Percentiles rank a stretch among this genome's conserved stretches.
Conservation (phyloP, 2,797 vertebrate genomes). For the Diceros bicornis region DNA sequence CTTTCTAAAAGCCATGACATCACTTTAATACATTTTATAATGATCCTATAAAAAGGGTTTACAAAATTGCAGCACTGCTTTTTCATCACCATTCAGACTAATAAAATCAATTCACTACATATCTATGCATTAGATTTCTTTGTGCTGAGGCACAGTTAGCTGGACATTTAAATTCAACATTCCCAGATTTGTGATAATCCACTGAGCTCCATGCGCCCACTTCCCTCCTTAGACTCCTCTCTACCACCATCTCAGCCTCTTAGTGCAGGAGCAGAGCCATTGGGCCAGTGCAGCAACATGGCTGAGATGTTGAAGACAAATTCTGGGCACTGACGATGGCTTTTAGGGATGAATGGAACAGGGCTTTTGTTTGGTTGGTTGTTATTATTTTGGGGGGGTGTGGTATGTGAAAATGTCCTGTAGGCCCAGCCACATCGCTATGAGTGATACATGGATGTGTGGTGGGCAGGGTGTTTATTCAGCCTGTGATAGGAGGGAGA, state of each 20-base stretch:
- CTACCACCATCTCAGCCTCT: not conserved
- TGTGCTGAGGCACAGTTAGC: not conserved
- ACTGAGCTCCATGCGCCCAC: not conserved
- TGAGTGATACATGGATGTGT: not conserved
- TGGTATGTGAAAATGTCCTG: not conserved
- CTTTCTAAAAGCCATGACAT: constrained; percentile 35
- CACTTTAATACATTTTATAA: constrained; percentile 45
- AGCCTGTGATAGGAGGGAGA: not conserved
- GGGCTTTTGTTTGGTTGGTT: not conserved
- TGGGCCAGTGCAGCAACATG: rapidly evolving
- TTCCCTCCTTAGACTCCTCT: not conserved
- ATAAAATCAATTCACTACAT: not conserved
- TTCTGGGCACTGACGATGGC: not conserved
- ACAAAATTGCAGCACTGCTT: not conserved
- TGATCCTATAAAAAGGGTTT: not conserved
- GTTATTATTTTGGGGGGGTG: not conserved
- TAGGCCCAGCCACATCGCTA: not conserved
- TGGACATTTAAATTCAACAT: not conserved
- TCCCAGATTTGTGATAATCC: not conserved
- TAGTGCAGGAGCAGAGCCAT: not conserved
- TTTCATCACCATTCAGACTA: constrained; percentile 52
- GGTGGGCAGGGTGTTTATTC: not conserved
- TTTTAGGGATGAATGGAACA: not conserved
- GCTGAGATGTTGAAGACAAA: not conserved
- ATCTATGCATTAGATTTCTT: not conserved